Evolutionary conservation across 2,797 vertebrate species (phyloP), one percentile per base, ranked within the genome.

Genomic region (Limnodromus scolopaceus): DNA sequence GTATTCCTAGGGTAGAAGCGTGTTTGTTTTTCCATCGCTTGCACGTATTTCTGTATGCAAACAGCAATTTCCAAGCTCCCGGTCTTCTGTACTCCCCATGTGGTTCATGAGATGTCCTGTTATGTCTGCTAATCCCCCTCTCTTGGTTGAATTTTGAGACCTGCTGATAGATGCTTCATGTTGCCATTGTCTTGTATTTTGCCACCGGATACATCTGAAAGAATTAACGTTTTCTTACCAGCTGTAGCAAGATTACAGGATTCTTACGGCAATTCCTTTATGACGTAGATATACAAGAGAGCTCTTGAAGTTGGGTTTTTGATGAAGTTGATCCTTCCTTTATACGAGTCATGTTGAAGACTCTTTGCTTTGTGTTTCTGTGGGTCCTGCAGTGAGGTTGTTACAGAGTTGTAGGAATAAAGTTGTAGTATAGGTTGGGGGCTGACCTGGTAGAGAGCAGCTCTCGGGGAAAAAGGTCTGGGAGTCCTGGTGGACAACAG

Each of bases 271-370:
- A 5, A 18, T 85, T 84, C 54, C 53, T 82, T 57, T 39, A 13
- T 11, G 32, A 18, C 20, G 15, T 4, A 39, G 75, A 22, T 32
- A 6, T 4, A 27, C 66, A 74, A 15, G 34, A 79, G 71, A 53
- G 60, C 53, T 75, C 81, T 83, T 41, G 69, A 87, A 45, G 45
- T 32, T 49, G 22, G 63, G 16, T 2, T 46, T 61, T 71, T 91
- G 84, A 41, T 41, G 51, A 24, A 7, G 6, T 6, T 36, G 66
- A 3, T 51, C 3, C 28, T n/a, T 82, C n/a, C 32, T 69, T 84
- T 14, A 6, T 6, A 27, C 1, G 6, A 17, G 71, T 63, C 0
- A 0, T 5, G 23, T 58, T 69, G 24, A 49, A 53, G 54, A 4
- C 74, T 70, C 1, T 0, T 45, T 77, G 17, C 30, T 85, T 38